Base-by-base conservation (phyloP, 2,797 vertebrate genomes). In the Rhincodon typus region DNA sequence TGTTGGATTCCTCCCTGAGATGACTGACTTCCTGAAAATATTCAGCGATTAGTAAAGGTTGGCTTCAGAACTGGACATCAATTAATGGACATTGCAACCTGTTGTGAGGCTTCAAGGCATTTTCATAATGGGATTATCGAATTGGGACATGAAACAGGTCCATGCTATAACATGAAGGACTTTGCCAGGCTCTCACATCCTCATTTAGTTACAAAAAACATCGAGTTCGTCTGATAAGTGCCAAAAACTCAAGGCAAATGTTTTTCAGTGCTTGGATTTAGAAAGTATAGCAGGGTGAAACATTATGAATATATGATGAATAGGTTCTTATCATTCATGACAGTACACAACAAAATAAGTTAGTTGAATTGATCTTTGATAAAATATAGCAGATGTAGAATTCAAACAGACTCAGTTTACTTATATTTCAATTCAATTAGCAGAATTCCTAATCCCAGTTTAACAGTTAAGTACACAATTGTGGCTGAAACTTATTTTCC, bases 1-100 rank as follows among this genome's bases (percentile, higher is more conserved):
- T 91, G 53, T 66, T n/a, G 30, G 53, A 62, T 1, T 94, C n/a
- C 91, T 70, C 62, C 30, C 62, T 94, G 91, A 94, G 67, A 94
- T 94, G n/a, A 94, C 70, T 69, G 91, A 94, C 21, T 69, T 46
- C 25, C 23, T 70, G 66, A 67, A 70, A 70, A 70, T 42, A 67
- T 69, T 67, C 25, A 38, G 91, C 12, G 27, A 94, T 42, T 42
- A 70, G 93, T 42, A 46, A 69, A 93, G n/a, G 67, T 94, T 94
- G 70, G n/a, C 67, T n/a, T 94, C 93, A 72, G 93, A 70, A 70
- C 19, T 72, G 93, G 93, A 72, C 93, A 50, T 94, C 93, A 94
- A 94, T 94, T 66, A 94, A 8, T 27, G 38, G 66, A 67, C 8
- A 42, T 94, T 42, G 8, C 38, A 42, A 94, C 91, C 91, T 94